phyloP scores from a whole-genome alignment of 2,888 invertebrate species.

The Drosophila paranaensis region DNA sequence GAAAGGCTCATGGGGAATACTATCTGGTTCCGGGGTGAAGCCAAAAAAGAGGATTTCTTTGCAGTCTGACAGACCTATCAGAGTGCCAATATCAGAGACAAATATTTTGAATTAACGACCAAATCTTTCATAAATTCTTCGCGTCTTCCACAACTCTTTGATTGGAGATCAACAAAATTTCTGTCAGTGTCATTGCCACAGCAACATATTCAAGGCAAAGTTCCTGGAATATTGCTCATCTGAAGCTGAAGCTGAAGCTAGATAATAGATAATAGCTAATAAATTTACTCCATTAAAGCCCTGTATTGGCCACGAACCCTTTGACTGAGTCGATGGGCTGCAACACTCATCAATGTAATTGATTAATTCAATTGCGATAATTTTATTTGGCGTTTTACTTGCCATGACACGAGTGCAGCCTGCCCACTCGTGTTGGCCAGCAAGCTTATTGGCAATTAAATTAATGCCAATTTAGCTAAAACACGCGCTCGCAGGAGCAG shows the following conservation, averaged over 20 bases:
- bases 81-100: no score
- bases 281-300: not conserved
- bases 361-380: slow-evolving; percentile 70
- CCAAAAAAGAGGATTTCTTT: no score
- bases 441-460: slow-evolving; percentile 65
- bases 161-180: not conserved
- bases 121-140: no score
- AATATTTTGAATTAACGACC: no score
- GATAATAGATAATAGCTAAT: not conserved
- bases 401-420: slow-evolving; percentile 42
- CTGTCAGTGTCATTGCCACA: not conserved
- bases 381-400: slow-evolving; percentile 58
- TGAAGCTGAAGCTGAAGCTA: not conserved
- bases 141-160: no score
- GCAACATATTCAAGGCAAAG: not conserved
- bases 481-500: slow-evolving; percentile 18
- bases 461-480: slow-evolving; percentile 65
- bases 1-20: no score
- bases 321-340: not conserved
- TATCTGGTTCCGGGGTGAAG: no score
- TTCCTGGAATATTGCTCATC: not conserved
- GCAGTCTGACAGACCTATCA: no score
- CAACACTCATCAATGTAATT: slow-evolving; percentile 57
- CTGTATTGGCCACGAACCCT: not conserved
- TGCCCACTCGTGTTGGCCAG: not conserved